Base-by-base conservation (phyloP, 2,113 vertebrate genomes). In the Riparia riparia region DNA sequence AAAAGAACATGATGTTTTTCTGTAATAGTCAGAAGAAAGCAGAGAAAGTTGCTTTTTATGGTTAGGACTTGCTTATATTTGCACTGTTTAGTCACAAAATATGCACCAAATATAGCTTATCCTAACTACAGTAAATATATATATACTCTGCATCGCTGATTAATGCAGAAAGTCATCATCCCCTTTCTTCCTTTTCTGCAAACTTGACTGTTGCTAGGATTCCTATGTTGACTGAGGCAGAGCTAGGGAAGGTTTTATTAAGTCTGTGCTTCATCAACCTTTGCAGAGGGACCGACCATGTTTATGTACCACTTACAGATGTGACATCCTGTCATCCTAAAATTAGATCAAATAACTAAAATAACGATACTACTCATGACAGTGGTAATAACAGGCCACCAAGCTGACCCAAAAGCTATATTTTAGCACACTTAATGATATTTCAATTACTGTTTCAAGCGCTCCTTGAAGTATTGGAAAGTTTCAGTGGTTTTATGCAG, bases 381-480 rank as follows among this genome's bases (percentile, higher is more conserved):
- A 54, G 28, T 41, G 37, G 21, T 76, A 85, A 87, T 63, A 82
- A 51, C 37, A 89, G 42, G 34, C 34, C 45, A 85, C 58, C 57
- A 80, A 53, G 16, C 31, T 86, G 24, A 89, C 69, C 45, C 65
- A 41, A 49, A 41, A 88, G n/a, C 47, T 63, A n/a, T 28, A 41
- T 39, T 65, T 89, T 86, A 82, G 17, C 54, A 88, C 2, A 31
- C 17, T 42, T 90, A 47, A 83, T 83, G 71, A 50, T 82, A 70
- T 85, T 93, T 80, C 44, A 82, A 32, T 47, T 68, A 74, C 50
- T 64, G 47, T 22, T 2, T 69, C 47, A 69, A 77, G 1, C 37
- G 21, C 9, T 82, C 47, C 89, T 87, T 84, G 86, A 86, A 92
- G 37, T 13, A 89, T 89, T 61, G 89, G 79, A 96, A 94, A 86